These are phyloP conservation scores for Caloenas nicobarica DNA, from an alignment of 2,113 vertebrate species.

Conservation along the genomic window DNA sequence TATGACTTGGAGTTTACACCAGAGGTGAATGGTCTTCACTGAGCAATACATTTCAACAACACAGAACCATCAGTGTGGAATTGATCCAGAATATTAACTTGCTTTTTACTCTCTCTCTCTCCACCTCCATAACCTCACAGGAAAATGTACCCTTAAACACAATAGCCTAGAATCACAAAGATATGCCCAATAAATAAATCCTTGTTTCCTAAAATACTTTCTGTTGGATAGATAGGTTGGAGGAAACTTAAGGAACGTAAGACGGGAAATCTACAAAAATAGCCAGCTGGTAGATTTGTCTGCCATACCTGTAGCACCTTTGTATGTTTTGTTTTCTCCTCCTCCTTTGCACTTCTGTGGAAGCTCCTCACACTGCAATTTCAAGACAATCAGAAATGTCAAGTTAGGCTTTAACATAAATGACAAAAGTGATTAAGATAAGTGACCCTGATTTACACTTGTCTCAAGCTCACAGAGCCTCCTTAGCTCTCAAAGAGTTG, in stretches of 20 bases:
- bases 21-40: not conserved
- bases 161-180: not conserved
- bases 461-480: not conserved
- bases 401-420: not conserved
- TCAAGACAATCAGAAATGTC: not conserved
- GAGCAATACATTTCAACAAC: not conserved
- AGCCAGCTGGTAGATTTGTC: not conserved
- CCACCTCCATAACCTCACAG: not conserved
- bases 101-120: not conserved
- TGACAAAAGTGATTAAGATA: not conserved
- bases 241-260: not conserved
- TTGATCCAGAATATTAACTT: not conserved
- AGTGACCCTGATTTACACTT: not conserved
- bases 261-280: not conserved
- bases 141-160: not conserved
- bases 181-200: not conserved
- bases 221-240: not conserved
- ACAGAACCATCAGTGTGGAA: not conserved
- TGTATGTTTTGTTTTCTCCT: not conserved
- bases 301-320: not conserved
- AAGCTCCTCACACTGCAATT: not conserved
- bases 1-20: not conserved
- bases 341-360: not conserved
- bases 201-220: not conserved
- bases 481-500: not conserved